Base-by-base conservation (phyloP, 2,797 vertebrate species). In the Coregonus ussuriensis region DNA sequence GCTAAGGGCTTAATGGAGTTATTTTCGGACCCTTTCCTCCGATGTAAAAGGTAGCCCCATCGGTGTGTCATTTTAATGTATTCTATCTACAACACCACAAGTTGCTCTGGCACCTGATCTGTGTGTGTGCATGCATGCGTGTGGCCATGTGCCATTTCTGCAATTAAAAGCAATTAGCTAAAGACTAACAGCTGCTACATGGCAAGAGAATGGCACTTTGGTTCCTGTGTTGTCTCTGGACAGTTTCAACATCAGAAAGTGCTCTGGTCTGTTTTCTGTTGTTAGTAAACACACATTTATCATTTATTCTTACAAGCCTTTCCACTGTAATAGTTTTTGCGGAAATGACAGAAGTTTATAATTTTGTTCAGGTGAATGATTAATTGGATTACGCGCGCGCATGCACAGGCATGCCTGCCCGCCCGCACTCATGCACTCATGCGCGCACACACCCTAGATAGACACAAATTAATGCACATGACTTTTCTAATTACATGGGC, bases 401-500 rank as follows among this genome's bases (percentile, higher is more conserved):
- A 21, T 4, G 21, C 59, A 53, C 71, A 70, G 56, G 51, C 37
- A 14, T 67, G 35, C 63, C 18, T 62, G 63, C 70, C 62, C 77
- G 75, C 25, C 25, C 25, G 25, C 25, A 25, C 25, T 25, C 25
- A 25, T 25, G 25, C 74, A 63, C 9, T 13, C 41, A 47, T 3
- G 41, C 59, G 25, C 41, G 9, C 54, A 62, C 72, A 35, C 72
- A 35, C 31, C 6, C 31, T n/a, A 21, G 5, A 53, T 16, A 33
- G 78, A 63, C 74, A 68, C 62, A 41, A 47, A 47, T 47, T 11
- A 11, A 47, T 62, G 65, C 54, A 41, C 75, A 62, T 81, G 77
- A 81, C 83, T 91, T 86, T 87, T 89, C 84, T 89, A 90, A 91
- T 91, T 87, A 90, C 84, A 75, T 68, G 83, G 87, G 33, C 72